A percentile compares a stretch with the other conserved stretches of the same genome.
Conservation (phyloP, 2,888 invertebrate genomes). For the Epinotia demarniana region DNA sequence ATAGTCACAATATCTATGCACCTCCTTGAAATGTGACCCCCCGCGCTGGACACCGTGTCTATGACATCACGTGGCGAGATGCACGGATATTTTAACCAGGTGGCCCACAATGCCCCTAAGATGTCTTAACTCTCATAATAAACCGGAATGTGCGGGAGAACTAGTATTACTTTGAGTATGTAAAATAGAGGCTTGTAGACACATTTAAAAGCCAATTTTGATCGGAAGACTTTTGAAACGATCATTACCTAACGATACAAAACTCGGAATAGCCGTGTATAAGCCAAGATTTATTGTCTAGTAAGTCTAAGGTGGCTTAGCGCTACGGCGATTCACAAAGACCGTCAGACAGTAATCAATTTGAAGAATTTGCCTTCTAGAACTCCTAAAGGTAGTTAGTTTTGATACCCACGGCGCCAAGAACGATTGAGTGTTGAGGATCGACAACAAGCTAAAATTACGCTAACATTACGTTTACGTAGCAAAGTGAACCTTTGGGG, state of each 20-base stretch:
- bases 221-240: slow-evolving; percentile 72
- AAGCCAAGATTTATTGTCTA: slow-evolving; percentile 80
- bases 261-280: slow-evolving; percentile 56
- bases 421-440: background rate
- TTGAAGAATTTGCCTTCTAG: slow-evolving; percentile 9
- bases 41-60: no score
- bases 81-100: no score
- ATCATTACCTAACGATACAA: slow-evolving; percentile 44
- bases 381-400: background rate
- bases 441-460: background rate
- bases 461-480: background rate
- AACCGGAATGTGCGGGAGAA: background rate
- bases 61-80: no score
- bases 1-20: no score
- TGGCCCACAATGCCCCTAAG: background rate
- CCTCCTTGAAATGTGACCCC: no score
- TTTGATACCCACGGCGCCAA: background rate
- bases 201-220: slow-evolving; percentile 65
- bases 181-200: slow-evolving; percentile 49
- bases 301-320: slow-evolving; percentile 79
- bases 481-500: background rate
- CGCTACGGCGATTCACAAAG: slow-evolving; percentile 53
- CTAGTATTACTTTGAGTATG: slow-evolving; percentile 4
- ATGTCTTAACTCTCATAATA: background rate
- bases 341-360: slow-evolving; percentile 32